These are phyloP conservation scores for Danaus melanippus DNA, from an alignment of 1,140 invertebrate species.

Conservation along the genomic window DNA sequence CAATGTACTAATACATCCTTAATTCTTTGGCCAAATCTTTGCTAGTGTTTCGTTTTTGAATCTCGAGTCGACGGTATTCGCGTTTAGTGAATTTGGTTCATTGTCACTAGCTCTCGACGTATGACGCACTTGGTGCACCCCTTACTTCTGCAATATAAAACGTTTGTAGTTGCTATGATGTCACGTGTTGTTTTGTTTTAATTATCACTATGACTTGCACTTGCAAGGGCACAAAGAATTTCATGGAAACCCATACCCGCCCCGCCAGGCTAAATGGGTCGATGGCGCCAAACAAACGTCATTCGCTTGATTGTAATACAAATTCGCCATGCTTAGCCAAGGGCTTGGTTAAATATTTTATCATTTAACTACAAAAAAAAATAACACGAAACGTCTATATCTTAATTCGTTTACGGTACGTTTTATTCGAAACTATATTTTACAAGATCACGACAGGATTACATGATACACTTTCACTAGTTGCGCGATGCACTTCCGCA, in stretches of 20 bases:
- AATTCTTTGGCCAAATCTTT: constrained; percentile 68
- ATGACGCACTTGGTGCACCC: constrained; percentile 65
- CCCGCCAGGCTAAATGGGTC: constrained; percentile 64
- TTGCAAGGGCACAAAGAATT: constrained; percentile 55
- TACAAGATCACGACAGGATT: constrained; percentile 66
- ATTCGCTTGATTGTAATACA: constrained; percentile 39
- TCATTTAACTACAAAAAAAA: constrained; percentile 16
- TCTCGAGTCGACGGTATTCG: constrained; percentile 41
- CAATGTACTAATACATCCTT: constrained; percentile 61
- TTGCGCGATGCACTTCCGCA: constrained; percentile 44
- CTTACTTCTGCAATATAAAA: constrained; percentile 59
- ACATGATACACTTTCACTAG: constrained; percentile 70
- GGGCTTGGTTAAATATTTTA: constrained; percentile 10
- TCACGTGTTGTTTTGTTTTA: constrained; percentile 49
- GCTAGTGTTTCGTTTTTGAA: constrained; percentile 48
- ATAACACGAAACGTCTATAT: constrained; percentile 14
- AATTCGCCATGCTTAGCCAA: constrained; percentile 13
- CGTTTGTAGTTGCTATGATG: constrained; percentile 36
- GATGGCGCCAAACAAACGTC: constrained; percentile 69
- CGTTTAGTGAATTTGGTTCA: constrained; percentile 56
- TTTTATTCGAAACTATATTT: constrained; percentile 52
- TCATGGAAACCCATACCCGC: constrained; percentile 50
- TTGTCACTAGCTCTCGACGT: constrained; percentile 63
- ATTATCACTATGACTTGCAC: constrained; percentile 51
- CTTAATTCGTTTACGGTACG: constrained; percentile 17